Evolutionary conservation across 2,888 invertebrate species (phyloP).

Genomic region (Melipona bicolor): DNA sequence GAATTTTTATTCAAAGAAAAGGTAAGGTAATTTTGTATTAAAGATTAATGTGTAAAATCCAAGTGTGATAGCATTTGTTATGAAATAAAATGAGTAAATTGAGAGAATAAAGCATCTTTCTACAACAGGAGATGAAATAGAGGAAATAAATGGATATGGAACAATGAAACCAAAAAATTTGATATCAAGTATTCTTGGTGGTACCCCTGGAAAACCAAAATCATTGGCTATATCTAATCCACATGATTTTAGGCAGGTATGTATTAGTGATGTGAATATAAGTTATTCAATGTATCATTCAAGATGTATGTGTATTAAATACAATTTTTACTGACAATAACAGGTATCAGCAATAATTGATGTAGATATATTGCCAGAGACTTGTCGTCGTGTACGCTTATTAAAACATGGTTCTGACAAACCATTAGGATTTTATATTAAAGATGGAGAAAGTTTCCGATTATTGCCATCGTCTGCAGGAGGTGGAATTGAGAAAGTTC

Average conservation of each 20-base stretch:
- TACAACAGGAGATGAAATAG: slow-evolving; percentile 92
- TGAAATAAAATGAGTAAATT: no score
- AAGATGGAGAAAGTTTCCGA: slow-evolving; percentile 93
- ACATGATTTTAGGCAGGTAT: slow-evolving; percentile 87
- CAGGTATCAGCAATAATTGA: slow-evolving; percentile 99
- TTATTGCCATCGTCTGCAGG: slow-evolving; percentile 86
- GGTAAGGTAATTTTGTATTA: slow-evolving; percentile 85
- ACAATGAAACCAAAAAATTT: slow-evolving; percentile 93
- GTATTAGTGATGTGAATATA: slow-evolving; percentile 52
- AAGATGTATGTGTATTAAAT: not conserved
- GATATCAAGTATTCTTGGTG: slow-evolving; percentile 92
- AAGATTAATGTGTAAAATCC: not conserved
- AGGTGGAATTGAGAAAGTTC: slow-evolving; percentile 94
- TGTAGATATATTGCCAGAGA: slow-evolving; percentile 99
- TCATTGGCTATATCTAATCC: no score
- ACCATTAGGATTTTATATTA: slow-evolving; percentile 98
- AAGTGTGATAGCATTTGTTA: not conserved
- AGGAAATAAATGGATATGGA: slow-evolving; percentile 97
- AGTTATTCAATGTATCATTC: not conserved
- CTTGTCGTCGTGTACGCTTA: slow-evolving; percentile 96
- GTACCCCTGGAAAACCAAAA: slow-evolving; percentile 90
- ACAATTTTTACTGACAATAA: not conserved
- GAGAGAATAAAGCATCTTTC: not conserved
- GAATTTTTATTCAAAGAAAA: slow-evolving; percentile 96
- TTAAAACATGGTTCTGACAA: slow-evolving; percentile 99